These are phyloP conservation scores for Uromys caudimaculatus DNA, from an alignment of 2,797 vertebrate genomes.

Conservation along the genomic window DNA sequence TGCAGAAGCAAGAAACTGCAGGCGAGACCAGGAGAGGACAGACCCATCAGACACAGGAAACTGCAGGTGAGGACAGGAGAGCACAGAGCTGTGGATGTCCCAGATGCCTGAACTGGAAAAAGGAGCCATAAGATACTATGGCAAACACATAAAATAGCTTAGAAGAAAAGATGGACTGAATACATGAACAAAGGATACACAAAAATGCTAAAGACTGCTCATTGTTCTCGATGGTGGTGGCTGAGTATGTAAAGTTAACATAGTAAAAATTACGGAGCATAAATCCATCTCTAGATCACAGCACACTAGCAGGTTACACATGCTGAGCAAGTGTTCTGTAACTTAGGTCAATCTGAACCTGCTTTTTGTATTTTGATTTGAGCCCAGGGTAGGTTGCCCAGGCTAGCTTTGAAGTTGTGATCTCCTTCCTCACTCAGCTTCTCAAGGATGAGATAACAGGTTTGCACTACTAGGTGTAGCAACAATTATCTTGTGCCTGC, in stretches of 20 bases:
- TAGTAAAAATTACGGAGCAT: not conserved
- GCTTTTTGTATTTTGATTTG: not conserved
- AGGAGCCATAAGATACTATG: not conserved
- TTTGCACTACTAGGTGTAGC: not conserved
- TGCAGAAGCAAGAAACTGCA: not conserved
- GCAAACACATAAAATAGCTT: not conserved
- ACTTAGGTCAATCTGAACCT: not conserved
- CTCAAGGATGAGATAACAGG: not conserved
- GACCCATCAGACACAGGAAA: not conserved
- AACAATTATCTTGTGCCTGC: not conserved
- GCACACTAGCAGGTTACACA: not conserved
- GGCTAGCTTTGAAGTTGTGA: not conserved
- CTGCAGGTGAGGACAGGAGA: not conserved
- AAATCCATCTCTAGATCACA: not conserved
- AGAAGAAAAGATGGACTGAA: not conserved
- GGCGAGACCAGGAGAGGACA: accelerated
- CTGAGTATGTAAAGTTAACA: not conserved
- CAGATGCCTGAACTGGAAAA: not conserved
- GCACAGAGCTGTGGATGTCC: not conserved
- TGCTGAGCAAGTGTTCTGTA: not conserved
- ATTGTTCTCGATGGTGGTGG: not conserved
- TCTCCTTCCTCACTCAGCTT: not conserved
- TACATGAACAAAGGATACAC: not conserved
- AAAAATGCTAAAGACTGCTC: not conserved
- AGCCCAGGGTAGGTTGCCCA: not conserved